Conservation (phyloP, 2,113 vertebrate genomes). For the Felis chaus region DNA sequence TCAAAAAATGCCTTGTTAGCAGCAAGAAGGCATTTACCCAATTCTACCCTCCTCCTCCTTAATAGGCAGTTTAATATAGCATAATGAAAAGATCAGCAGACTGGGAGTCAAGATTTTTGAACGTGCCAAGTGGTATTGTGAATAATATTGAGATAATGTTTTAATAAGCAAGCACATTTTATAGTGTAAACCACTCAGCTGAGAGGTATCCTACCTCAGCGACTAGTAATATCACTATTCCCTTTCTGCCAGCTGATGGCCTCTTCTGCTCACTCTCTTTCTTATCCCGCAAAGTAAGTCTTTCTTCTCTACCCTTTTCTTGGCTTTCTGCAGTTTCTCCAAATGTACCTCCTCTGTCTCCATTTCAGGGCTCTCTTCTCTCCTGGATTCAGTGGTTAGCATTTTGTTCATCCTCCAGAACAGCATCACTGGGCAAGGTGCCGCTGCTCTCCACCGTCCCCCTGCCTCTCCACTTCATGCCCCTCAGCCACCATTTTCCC, state of each 20-base stretch:
- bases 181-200: background rate
- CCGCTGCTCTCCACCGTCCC: rapidly evolving
- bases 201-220: background rate
- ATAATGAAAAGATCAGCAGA: background rate
- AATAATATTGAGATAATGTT: background rate
- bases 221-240: background rate
- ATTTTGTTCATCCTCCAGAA: background rate
- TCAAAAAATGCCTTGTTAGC: background rate
- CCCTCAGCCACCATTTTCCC: background rate
- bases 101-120: background rate
- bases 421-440: rapidly evolving
- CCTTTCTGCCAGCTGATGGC: background rate
- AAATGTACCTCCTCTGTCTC: background rate
- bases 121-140: background rate
- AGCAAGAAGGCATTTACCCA: background rate
- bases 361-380: background rate
- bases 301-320: background rate
- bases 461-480: background rate
- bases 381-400: too few species aligned
- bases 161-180: background rate
- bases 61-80: background rate
- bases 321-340: background rate
- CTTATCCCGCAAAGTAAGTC: background rate
- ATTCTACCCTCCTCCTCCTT: background rate
- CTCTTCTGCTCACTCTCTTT: background rate